Evolutionary conservation across 2,113 vertebrate species (phyloP), one percentile per base, ranked within the genome.

Genomic region (Antennarius striatus): DNA sequence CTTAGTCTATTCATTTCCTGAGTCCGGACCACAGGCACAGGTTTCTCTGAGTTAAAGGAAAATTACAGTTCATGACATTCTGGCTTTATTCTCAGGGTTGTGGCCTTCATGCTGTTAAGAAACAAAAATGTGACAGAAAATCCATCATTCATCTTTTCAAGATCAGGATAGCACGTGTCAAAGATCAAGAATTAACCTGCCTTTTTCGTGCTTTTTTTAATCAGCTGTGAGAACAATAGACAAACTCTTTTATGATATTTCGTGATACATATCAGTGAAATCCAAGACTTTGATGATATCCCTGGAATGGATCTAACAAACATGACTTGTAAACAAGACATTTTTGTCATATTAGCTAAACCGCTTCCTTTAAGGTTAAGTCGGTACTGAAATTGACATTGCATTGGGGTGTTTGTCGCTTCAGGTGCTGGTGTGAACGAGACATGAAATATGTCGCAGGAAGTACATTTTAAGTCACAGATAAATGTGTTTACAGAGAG

Each of bases 1-100:
- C 65, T 81, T 53, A 14, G 15, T 47, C 66, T 10, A 54, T 71
- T 61, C 50, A 67, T 28, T 66, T 60, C 56, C 43, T 11, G 6
- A 63, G 60, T 22, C 17, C 75, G 73, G 60, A 74, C 51, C 4
- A 4, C 15, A 39, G 55, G 32, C 52, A 7, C 17, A 15, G n/a
- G 47, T 69, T 56, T 47, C 39, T 68, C 49, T 10, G 36, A 50
- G 45, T 55, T 60, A 22, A 70, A 57, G 70, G 56, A 56, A 62
- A 80, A 75, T 57, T 30, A 17, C 15, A 56, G 36, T 53, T 70
- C 32, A 7, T 39, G 8, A 10, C 15, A 46, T 2, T 4, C 57
- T 29, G 39, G 11, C 45, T 46, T 53, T 52, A 32, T 68, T 76
- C 60, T 42, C 40, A 53, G 15, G 56, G 39, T 58, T 58, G 55